Conservation (phyloP, 2,113 vertebrate species). For the Myotis lucifugus region DNA sequence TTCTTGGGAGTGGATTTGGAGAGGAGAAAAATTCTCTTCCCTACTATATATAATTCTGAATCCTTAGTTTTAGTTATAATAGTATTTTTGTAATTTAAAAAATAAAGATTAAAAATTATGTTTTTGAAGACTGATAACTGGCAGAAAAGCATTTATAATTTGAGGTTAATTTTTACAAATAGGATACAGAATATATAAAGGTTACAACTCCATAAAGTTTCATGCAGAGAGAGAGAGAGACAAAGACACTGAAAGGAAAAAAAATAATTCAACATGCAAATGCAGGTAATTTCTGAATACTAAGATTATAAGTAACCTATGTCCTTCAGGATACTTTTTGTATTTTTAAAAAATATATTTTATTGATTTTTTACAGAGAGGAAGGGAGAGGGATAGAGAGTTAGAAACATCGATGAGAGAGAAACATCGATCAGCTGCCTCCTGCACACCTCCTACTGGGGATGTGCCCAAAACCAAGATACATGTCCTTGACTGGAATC, state of each 20-base stretch:
- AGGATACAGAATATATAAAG: neutral
- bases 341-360: neutral
- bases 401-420: too few relatives aligned
- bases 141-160: neutral
- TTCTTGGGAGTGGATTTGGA: neutral
- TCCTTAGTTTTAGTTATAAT: constrained; percentile 9
- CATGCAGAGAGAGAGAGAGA: neutral
- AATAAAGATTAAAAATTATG: constrained; percentile 19
- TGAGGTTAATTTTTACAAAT: constrained; percentile 5
- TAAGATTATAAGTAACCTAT: neutral
- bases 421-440: too few relatives aligned
- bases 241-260: neutral
- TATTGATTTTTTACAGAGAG: too few relatives aligned
- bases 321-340: neutral
- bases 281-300: neutral
- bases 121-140: neutral
- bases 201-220: neutral
- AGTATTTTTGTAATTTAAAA: constrained; percentile 1
- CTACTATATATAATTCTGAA: neutral
- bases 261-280: constrained; percentile 25
- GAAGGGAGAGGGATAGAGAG: too few relatives aligned
- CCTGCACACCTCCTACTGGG: too few relatives aligned
- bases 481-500: too few relatives aligned
- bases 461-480: too few relatives aligned
- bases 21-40: neutral